Evolutionary conservation across 1,140 invertebrate genomes (phyloP).

Genomic region (Brachionus calyciflorus): DNA sequence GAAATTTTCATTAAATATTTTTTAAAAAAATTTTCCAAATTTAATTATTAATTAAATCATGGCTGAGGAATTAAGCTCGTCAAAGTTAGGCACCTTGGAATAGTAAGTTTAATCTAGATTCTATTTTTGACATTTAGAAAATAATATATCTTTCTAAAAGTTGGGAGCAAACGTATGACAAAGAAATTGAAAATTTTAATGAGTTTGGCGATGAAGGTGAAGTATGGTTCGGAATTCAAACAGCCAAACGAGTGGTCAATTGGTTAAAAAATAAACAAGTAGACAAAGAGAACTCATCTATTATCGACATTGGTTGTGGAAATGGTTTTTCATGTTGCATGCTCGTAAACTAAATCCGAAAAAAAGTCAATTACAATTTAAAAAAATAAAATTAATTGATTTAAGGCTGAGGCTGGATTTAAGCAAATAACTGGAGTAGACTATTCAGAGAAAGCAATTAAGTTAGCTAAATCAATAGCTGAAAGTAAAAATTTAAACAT

Average conservation of each 20-base stretch:
- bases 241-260: slow-evolving; percentile 26
- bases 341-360: too few relatives aligned
- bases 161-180: slow-evolving; percentile 46
- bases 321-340: slow-evolving; percentile 45
- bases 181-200: slow-evolving; percentile 47
- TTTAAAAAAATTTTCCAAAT: slow-evolving; percentile 66
- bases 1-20: not conserved
- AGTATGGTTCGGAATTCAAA: slow-evolving; percentile 47
- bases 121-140: not conserved
- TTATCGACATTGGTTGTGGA: slow-evolving; percentile 47
- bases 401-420: slow-evolving; percentile 39
- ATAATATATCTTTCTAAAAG: too few relatives aligned
- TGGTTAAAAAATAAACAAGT: slow-evolving; percentile 13
- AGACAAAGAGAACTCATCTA: slow-evolving; percentile 6
- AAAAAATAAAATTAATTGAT: not conserved
- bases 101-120: too few relatives aligned
- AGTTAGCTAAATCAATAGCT: slow-evolving; percentile 18
- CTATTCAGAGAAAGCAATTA: slow-evolving; percentile 47
- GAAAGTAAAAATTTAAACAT: not conserved
- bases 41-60: slow-evolving; percentile 66
- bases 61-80: slow-evolving; percentile 43
- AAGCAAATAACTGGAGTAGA: slow-evolving; percentile 43
- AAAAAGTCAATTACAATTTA: too few relatives aligned
- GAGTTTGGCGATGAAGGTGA: slow-evolving; percentile 48
- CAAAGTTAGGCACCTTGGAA: slow-evolving; percentile 47